phyloP scores from a whole-genome alignment of 2,888 invertebrate species.

The Aphodius sticticus region DNA sequence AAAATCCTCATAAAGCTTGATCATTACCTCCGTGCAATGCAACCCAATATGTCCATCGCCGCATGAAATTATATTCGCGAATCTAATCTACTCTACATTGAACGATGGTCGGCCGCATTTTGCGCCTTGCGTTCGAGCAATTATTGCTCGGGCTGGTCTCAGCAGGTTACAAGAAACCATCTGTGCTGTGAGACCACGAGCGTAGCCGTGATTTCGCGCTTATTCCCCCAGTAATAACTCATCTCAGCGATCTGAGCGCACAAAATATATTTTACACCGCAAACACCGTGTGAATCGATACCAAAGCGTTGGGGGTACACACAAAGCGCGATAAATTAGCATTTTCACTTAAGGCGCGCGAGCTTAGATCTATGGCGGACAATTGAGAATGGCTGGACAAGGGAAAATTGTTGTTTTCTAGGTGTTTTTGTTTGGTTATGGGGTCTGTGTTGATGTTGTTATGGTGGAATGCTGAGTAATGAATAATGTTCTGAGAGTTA shows the following conservation, averaged over 20 bases:
- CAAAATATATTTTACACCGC: neutral
- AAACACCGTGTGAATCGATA: neutral
- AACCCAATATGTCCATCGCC: neutral
- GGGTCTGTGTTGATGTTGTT: neutral
- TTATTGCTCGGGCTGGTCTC: neutral
- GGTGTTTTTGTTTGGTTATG: neutral
- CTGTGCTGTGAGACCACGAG: neutral
- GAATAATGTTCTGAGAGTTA: no score
- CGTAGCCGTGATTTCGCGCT: neutral
- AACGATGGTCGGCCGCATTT: neutral
- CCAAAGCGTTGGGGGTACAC: neutral
- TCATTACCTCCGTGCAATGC: neutral
- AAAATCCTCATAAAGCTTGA: neutral
- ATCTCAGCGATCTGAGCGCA: neutral
- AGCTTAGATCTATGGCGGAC: neutral
- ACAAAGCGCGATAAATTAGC: slow-evolving; percentile 4
- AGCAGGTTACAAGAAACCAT: neutral
- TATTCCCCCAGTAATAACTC: neutral
- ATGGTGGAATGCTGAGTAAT: no score
- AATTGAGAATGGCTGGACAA: neutral
- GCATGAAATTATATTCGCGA: neutral
- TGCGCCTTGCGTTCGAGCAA: neutral
- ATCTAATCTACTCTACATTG: neutral
- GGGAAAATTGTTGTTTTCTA: neutral
- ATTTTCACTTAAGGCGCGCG: slow-evolving; percentile 4